Evolutionary conservation across 2,888 invertebrate species (phyloP).

Genomic region (Anticlea derivata): DNA sequence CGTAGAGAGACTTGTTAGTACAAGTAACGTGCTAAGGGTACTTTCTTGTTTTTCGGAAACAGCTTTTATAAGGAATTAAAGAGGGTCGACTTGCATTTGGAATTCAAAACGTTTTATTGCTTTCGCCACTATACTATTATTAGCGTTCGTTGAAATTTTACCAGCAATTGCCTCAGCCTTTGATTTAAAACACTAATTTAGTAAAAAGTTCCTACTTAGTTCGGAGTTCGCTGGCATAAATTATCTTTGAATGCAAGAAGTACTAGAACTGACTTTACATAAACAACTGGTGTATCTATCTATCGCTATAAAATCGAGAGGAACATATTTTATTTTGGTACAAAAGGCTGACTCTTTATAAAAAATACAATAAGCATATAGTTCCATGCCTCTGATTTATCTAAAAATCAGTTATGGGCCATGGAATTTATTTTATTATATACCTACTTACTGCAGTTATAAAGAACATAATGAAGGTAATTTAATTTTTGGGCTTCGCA

Average conservation of each 20-base stretch:
- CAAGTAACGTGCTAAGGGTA: not conserved
- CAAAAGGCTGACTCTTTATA: not conserved
- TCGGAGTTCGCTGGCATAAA: not conserved
- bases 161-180: slow-evolving; percentile 16
- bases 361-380: no score
- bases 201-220: not conserved
- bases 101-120: slow-evolving; percentile 53
- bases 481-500: slow-evolving; percentile 32
- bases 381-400: no score
- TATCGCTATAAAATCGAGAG: no score
- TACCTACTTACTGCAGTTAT: slow-evolving; percentile 22
- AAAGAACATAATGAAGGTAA: slow-evolving; percentile 31
- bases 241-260: not conserved
- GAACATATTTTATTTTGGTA: not conserved
- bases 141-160: slow-evolving; percentile 33
- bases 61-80: slow-evolving; percentile 66
- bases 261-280: not conserved
- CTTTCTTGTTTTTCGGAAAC: slow-evolving; percentile 61
- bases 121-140: slow-evolving; percentile 44
- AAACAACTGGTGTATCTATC: no score
- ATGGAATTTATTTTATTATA: slow-evolving; percentile 21
- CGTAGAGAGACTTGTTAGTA: not conserved
- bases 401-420: slow-evolving; percentile 9
- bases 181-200: slow-evolving; percentile 13
- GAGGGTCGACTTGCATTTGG: slow-evolving; percentile 61